Percentiles rank a stretch among this genome's conserved stretches.
These are phyloP conservation scores for Leptopterna dolabrata DNA, from an alignment of 2,888 invertebrate species.

Conservation along the genomic window DNA sequence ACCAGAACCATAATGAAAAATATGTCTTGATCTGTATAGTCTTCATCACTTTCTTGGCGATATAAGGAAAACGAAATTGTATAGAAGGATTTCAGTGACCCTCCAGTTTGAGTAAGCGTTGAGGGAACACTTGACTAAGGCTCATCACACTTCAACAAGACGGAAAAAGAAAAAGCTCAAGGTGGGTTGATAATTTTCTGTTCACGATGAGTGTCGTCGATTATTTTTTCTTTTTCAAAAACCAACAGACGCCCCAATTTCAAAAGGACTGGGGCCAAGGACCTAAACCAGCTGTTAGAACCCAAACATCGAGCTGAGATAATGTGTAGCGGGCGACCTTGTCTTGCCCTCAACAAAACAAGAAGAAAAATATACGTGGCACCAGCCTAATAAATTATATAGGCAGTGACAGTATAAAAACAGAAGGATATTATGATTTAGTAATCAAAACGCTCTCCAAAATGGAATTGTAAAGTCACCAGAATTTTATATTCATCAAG, in stretches of 20 bases:
- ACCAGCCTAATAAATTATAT: neutral
- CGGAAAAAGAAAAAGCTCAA: neutral
- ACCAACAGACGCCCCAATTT: neutral
- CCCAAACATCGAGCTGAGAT: neutral
- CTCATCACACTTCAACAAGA: neutral
- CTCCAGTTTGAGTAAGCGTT: too few species aligned
- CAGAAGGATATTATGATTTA: neutral
- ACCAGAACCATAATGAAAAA: too few species aligned
- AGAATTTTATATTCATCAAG: too few species aligned
- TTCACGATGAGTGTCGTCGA: neutral
- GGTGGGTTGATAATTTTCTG: neutral
- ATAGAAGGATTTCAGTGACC: too few species aligned
- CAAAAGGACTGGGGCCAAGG: neutral
- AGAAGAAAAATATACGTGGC: neutral
- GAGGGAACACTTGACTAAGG: neutral
- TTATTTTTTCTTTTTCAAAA: neutral
- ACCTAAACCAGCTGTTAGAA: neutral
- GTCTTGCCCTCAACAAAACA: neutral
- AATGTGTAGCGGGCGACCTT: neutral
- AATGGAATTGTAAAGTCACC: neutral
- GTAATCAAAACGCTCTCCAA: neutral
- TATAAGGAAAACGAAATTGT: too few species aligned
- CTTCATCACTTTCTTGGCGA: too few species aligned
- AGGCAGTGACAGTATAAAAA: neutral
- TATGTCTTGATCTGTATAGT: too few species aligned